These are phyloP conservation scores for Alentia gelatinosa DNA, from an alignment of 2,888 invertebrate species.

Conservation along the genomic window DNA sequence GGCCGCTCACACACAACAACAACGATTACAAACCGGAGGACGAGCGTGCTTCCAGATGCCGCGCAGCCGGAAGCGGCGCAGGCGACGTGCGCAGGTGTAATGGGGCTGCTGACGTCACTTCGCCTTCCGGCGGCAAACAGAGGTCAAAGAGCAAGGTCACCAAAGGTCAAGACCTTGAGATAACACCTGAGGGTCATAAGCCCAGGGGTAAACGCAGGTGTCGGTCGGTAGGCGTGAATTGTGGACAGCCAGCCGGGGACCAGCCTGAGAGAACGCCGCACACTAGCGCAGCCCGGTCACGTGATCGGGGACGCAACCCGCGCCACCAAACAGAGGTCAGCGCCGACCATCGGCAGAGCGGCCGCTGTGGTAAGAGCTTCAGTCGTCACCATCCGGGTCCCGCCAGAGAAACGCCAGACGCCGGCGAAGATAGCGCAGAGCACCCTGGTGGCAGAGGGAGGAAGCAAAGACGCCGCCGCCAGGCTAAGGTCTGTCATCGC, in stretches of 20 bases:
- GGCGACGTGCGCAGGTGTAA: not conserved
- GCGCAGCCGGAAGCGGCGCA: not conserved
- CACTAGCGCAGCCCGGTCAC: not conserved
- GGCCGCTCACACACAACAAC: not conserved
- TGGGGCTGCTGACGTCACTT: not conserved
- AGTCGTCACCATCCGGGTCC: not conserved
- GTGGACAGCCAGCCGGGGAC: not conserved
- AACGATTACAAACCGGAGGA: constrained; percentile 36
- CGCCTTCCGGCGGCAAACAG: not conserved
- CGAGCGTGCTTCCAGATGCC: not conserved
- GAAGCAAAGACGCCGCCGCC: not conserved
- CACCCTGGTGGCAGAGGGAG: not conserved
- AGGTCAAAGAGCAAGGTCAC: not conserved
- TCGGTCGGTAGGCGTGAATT: not conserved
- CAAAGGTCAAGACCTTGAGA: not conserved
- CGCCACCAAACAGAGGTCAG: not conserved
- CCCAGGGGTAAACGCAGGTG: not conserved
- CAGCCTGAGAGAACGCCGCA: not conserved
- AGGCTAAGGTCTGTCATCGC: constrained; percentile 5
- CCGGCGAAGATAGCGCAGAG: not conserved
- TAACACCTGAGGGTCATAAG: not conserved
- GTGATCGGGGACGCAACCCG: not conserved
- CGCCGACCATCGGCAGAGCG: not conserved
- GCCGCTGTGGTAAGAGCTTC: not conserved
- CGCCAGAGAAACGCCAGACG: not conserved